Evolutionary conservation across 2,113 vertebrate genomes (phyloP), one percentile per base, ranked within the genome.

Genomic region (Gulo gulo): DNA sequence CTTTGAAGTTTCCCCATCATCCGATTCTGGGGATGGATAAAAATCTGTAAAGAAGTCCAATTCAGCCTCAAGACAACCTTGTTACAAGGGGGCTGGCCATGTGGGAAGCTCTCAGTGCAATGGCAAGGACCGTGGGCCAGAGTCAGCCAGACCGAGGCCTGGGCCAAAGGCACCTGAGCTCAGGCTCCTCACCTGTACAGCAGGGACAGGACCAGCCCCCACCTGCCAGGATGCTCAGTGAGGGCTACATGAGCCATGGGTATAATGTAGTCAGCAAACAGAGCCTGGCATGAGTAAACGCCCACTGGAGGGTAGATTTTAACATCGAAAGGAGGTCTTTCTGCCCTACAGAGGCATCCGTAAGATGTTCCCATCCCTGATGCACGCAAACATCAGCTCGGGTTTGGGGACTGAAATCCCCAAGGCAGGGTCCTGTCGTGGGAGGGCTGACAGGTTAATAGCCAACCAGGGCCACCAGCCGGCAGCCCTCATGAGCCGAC

Each of bases 361-460:
- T 2, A 14, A 63, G 55, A 74, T 9, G 18, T 16, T 29, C 57
- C 61, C n/a, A 18, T 15, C 12, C 63, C 57, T 4, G 15, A 50
- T 11, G 26, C 10, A 15, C 0, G 9, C 5, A 9, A 34, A 13
- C 8, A 29, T 23, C 24, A 1, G 16, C 1, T 1, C 1, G 26
- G 61, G 52, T 20, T 24, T 29, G 10, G 2, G 20, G 87, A 42
- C 57, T 21, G 34, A 34, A 26, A 2, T 13, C 3, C 47, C 73
- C 23, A 2, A 7, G 1, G 31, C 24, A 1, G 2, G 31, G 55
- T 34, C 36, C 42, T 0, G 31, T 26, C 4, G 11, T 6, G 6
- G 9, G 34, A 29, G 31, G 21, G 76, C 2, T 14, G 63, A n/a
- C 11, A 7, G 5, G 34, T n/a, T 6, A 34, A 65, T 18, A 50